A percentile compares a stretch with the other conserved stretches of the same genome.
These are phyloP conservation scores for Colius striatus DNA, from an alignment of 2,113 vertebrate species.

Conservation along the genomic window DNA sequence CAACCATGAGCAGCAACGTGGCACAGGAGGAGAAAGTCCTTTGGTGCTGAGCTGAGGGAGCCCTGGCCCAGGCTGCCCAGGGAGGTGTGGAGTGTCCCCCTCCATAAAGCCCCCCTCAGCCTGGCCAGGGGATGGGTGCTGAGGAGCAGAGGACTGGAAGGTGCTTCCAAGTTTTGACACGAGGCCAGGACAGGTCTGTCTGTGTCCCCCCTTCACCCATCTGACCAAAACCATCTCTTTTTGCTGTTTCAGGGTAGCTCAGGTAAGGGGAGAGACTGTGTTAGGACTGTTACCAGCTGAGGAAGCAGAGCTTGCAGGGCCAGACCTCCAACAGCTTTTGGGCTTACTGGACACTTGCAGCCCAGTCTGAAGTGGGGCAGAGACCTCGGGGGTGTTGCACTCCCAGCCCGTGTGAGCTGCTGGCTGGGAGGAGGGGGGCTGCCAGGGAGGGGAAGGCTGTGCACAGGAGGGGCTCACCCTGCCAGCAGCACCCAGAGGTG, in stretches of 20 bases:
- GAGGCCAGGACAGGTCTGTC: neutral
- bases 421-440: neutral
- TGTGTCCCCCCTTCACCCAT: accelerated
- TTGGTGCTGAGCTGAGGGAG: no score
- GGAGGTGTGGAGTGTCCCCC: no score
- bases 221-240: neutral
- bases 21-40: no score
- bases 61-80: no score
- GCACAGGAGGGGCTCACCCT: neutral
- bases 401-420: neutral
- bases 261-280: neutral
- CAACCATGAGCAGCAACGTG: no score
- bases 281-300: neutral
- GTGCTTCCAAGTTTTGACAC: neutral
- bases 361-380: neutral
- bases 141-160: neutral
- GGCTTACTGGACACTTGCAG: neutral
- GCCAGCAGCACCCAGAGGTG: neutral
- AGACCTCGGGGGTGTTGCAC: neutral
- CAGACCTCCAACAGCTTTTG: neutral
- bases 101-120: neutral
- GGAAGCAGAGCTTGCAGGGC: neutral
- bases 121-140: neutral
- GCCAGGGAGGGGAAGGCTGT: accelerated
- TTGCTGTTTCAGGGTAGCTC: neutral